Percentiles rank a stretch among this genome's conserved stretches.
Evolutionary conservation across 2,888 invertebrate genomes (phyloP).

Genomic region (Hipparchia sbordonii): DNA sequence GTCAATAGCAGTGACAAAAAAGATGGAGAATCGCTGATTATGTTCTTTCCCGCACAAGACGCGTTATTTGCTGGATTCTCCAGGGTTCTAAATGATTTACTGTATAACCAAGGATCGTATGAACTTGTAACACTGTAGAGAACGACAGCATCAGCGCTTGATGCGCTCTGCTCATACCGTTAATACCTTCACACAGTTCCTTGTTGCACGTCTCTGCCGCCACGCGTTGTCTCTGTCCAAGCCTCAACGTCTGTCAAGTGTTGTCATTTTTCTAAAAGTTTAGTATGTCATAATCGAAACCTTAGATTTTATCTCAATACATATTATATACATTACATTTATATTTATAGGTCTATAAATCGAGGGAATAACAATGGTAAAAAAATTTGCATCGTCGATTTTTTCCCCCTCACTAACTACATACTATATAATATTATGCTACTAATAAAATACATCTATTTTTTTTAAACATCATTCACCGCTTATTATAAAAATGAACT

Average conservation of each 20-base stretch:
- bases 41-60: too few relatives aligned
- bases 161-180: too few relatives aligned
- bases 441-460: slow-evolving; percentile 7
- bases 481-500: slow-evolving; percentile 11
- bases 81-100: too few relatives aligned
- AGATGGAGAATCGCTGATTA: too few relatives aligned
- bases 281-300: not conserved
- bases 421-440: not conserved
- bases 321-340: too few relatives aligned
- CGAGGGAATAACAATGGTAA: not conserved
- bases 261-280: not conserved
- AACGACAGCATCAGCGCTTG: too few relatives aligned
- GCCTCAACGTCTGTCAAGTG: not conserved
- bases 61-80: too few relatives aligned
- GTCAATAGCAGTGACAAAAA: too few relatives aligned
- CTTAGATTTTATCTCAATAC: not conserved
- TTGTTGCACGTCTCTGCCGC: too few relatives aligned
- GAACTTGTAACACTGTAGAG: too few relatives aligned
- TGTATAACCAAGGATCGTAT: too few relatives aligned
- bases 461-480: not conserved
- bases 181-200: too few relatives aligned
- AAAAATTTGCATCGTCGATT: not conserved
- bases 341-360: not conserved
- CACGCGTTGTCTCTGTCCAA: not conserved
- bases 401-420: not conserved